These are phyloP conservation scores for Xestobium rufovillosum DNA, from an alignment of 2,888 invertebrate species.

Conservation along the genomic window DNA sequence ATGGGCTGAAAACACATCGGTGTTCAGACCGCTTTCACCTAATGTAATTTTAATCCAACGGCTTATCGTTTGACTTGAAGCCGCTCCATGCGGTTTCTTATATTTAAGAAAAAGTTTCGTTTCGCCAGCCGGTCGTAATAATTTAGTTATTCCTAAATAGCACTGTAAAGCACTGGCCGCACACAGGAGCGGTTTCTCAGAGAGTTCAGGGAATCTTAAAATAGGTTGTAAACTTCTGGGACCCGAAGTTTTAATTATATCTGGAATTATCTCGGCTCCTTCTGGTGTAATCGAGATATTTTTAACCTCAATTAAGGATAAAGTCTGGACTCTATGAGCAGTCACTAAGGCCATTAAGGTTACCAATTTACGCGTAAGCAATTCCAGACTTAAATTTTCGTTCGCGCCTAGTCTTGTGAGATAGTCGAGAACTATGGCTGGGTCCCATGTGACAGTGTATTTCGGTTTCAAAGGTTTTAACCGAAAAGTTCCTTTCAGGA, in stretches of 20 bases:
- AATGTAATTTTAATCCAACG: constrained; percentile 23
- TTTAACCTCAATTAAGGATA: no score
- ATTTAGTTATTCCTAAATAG: constrained; percentile 17
- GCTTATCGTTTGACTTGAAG: constrained; percentile 21
- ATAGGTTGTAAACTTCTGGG: no score
- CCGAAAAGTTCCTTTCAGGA: constrained; percentile 22
- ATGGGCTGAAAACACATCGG: constrained; percentile 21
- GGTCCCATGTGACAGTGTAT: constrained; percentile 23
- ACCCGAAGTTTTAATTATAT: no score
- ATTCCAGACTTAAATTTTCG: no score
- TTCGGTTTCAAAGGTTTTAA: constrained; percentile 19
- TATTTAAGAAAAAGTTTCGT: constrained; percentile 19
- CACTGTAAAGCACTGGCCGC: constrained; percentile 13
- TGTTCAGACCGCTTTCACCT: constrained; percentile 20
- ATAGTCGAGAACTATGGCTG: constrained; percentile 19
- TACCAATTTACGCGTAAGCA: no score
- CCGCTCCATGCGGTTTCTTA: constrained; percentile 20
- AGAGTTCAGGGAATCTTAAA: constrained; percentile 17
- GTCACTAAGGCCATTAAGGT: no score
- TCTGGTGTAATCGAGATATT: no score
- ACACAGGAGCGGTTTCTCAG: constrained; percentile 17
- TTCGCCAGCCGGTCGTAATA: constrained; percentile 6
- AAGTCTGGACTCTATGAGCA: no score
- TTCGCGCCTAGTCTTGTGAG: constrained; percentile 15
- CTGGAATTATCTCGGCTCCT: no score